A percentile compares a stretch with the other conserved stretches of the same genome.
Conservation (phyloP, 2,797 vertebrate genomes). For the Geotrypetes seraphini region DNA sequence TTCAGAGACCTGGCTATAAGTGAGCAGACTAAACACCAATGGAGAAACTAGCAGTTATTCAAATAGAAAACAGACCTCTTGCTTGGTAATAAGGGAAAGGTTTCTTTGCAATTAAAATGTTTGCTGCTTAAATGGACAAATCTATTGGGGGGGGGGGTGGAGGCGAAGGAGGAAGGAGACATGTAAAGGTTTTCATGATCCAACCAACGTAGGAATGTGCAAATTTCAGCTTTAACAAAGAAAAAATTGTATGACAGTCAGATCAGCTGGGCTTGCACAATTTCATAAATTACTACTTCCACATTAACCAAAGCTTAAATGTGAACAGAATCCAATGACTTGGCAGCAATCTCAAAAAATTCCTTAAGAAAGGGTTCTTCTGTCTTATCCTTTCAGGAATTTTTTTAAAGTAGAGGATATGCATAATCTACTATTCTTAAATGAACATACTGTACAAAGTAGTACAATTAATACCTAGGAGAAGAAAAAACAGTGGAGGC, state of each 20-base stretch:
- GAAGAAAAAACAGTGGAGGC: no score
- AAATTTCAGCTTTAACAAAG: not conserved
- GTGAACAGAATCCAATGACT: not conserved
- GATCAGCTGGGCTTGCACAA: accelerated
- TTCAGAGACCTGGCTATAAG: no score
- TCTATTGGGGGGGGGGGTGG: not conserved
- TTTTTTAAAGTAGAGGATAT: no score
- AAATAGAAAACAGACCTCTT: no score
- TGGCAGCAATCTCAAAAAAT: not conserved
- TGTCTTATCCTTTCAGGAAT: not conserved
- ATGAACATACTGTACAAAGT: no score
- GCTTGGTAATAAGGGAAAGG: no score
- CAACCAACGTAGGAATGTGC: not conserved
- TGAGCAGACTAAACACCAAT: no score
- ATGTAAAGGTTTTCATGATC: no score
- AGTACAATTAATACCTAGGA: no score
- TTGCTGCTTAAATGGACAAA: not conserved
- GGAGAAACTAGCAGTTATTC: no score
- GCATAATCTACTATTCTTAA: no score
- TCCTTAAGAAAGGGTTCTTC: not conserved
- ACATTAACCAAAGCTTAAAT: not conserved
- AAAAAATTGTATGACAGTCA: not conserved
- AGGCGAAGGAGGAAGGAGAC: no score
- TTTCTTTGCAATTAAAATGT: slow-evolving; percentile 24
- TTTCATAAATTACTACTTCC: not conserved